Base-by-base conservation (phyloP, 2,888 invertebrate genomes). In the Drosophila mimetica region DNA sequence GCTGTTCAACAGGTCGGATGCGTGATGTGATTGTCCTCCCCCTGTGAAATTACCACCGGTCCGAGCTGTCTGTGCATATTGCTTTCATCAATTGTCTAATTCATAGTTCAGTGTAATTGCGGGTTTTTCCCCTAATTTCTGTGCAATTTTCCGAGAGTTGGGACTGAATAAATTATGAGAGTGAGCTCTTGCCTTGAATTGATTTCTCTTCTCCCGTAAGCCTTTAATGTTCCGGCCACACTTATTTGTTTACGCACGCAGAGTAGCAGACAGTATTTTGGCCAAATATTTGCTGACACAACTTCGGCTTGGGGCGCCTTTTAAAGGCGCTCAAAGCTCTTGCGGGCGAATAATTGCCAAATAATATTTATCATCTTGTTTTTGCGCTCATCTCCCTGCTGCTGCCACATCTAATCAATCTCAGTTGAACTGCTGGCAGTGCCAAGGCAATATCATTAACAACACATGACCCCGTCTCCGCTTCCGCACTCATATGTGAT, bases 361-460 rank as follows among this genome's bases (percentile, higher is more conserved):
- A 64, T 51, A 42, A 44, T 64, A 69, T 69, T 69, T 67, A 67
- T 67, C 50, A 50, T 55, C 36, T 50, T 37, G 52, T 39, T 50
- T 48, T 44, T 42, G 41, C 13, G 55, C 25, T 37, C 30, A 55
- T 50, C 50, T 42, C n/a, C 30, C 41, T 44, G 47, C 36, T 22
- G 55, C 67, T 39, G 55, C 48, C 69, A 36, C 37, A 32, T 48
- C 66, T 46, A 79, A 80, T 81, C 86, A 82, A 85, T 81, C 86
- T 79, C 74, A 74, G 72, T 39, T 54, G 71, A 57, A 53, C 59
- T 63, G 46, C 55, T 9, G 16, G 20, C 71, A 75, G 63, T 77
- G 75, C 69, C 71, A 83, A 58, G 52, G 37, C 69, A 37, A 75
- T 77, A 59, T 77, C 77, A 81, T 81, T 79, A 83, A 83, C 79